These are phyloP conservation scores for Tamandua tetradactyla DNA, from an alignment of 2,797 vertebrate genomes.

Conservation along the genomic window DNA sequence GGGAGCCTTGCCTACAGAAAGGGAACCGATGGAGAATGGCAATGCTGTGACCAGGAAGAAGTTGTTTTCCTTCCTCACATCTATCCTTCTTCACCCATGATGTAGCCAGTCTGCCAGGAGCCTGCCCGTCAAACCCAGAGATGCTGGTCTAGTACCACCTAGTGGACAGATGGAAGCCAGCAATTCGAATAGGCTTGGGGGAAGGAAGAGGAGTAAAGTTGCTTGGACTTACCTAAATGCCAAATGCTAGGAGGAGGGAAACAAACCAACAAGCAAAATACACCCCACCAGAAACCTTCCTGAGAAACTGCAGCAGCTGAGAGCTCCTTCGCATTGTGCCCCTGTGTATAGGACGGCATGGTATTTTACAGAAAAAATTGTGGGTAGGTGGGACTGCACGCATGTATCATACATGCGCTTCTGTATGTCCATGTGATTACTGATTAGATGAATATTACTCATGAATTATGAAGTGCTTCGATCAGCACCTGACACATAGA, in stretches of 20 bases:
- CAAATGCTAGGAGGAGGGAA: background rate
- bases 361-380: background rate
- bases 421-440: background rate
- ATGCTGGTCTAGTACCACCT: conserved; percentile 74
- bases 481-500: background rate
- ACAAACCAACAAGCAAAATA: background rate
- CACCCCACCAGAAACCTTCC: background rate
- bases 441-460: background rate
- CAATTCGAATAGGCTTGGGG: background rate
- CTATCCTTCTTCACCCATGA: background rate
- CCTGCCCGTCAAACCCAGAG: conserved; percentile 36
- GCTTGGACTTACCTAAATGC: background rate
- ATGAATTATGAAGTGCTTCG: background rate
- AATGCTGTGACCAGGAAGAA: background rate
- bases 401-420: background rate
- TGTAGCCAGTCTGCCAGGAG: background rate
- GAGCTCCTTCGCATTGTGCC: background rate
- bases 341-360: no score
- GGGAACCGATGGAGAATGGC: background rate
- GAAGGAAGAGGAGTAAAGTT: background rate
- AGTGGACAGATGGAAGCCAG: conserved; percentile 48
- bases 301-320: background rate
- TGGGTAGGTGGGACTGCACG: background rate
- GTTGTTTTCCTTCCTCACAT: background rate
- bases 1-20: background rate